Percentiles rank a stretch among this genome's conserved stretches.
Evolutionary conservation across 2,113 vertebrate species (phyloP).

Genomic region (Burhinus oedicnemus): DNA sequence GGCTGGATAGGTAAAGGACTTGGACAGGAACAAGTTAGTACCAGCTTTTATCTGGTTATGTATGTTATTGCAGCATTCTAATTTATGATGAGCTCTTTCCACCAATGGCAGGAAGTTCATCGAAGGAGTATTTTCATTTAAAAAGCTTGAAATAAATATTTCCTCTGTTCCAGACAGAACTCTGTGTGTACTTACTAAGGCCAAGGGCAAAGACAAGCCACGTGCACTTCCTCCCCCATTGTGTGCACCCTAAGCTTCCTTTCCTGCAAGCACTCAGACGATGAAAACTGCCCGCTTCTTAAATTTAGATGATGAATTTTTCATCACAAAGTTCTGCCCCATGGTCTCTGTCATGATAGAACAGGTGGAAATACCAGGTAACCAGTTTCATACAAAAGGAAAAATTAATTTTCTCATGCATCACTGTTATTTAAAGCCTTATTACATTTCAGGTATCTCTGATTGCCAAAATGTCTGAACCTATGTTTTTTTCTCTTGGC

Average conservation of each 20-base stretch:
- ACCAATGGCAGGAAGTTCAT: neutral
- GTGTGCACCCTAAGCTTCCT: neutral
- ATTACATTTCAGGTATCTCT: neutral
- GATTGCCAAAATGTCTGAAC: neutral
- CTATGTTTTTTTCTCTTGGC: neutral
- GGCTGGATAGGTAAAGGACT: neutral
- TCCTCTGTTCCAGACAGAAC: neutral
- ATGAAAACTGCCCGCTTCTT: neutral
- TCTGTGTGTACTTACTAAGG: neutral
- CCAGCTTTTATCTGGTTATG: accelerated
- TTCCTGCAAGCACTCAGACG: neutral
- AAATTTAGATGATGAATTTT: neutral
- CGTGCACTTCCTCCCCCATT: accelerated
- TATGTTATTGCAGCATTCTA: neutral
- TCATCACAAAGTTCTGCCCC: neutral
- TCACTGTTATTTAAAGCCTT: neutral
- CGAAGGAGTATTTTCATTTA: neutral
- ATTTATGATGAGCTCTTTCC: neutral
- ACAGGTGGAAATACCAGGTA: neutral
- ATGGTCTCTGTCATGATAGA: neutral
- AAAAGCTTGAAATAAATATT: neutral
- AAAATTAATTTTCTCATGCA: neutral
- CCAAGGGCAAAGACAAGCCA: neutral
- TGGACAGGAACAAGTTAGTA: neutral
- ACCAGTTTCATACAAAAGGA: neutral